phyloP scores from a whole-genome alignment of 2,113 vertebrate species.

The Microtus richardsoni region DNA sequence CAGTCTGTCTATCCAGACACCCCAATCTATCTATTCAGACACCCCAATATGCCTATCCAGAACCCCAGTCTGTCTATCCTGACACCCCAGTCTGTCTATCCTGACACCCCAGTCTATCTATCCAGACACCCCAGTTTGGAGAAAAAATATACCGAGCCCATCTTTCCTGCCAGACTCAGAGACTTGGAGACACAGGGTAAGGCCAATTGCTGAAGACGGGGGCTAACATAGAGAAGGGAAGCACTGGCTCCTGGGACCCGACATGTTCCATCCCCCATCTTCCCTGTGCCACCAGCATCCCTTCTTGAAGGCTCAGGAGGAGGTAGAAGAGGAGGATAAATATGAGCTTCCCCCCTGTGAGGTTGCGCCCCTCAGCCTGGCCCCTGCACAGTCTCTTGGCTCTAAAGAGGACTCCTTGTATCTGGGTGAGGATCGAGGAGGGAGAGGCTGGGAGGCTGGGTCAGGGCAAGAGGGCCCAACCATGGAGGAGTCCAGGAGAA shows the following conservation, averaged over 20 bases:
- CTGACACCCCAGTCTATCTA: slow-evolving; percentile 34
- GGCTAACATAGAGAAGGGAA: neutral
- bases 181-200: slow-evolving; percentile 89
- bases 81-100: too few relatives aligned
- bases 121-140: slow-evolving; percentile 43
- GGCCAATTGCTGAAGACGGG: slow-evolving; percentile 68
- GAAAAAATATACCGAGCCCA: neutral
- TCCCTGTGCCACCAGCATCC: neutral
- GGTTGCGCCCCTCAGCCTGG: neutral
- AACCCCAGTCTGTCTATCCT: too few relatives aligned
- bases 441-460: neutral
- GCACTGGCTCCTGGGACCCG: slow-evolving; percentile 79
- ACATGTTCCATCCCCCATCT: slow-evolving; percentile 76
- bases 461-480: neutral
- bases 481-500: neutral
- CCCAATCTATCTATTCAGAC: too few relatives aligned
- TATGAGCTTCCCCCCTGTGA: slow-evolving; percentile 78
- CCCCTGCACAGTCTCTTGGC: slow-evolving; percentile 7
- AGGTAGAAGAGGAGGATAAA: neutral
- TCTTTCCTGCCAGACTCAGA: slow-evolving; percentile 9
- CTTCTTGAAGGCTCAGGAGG: slow-evolving; percentile 2
- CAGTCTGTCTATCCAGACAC: too few relatives aligned
- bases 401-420: slow-evolving; percentile 42
- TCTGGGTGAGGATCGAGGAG: slow-evolving; percentile 66
- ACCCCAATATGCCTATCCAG: too few relatives aligned